Evolutionary conservation across 2,113 vertebrate species (phyloP).

Genomic region (Benthochromis sp.): DNA sequence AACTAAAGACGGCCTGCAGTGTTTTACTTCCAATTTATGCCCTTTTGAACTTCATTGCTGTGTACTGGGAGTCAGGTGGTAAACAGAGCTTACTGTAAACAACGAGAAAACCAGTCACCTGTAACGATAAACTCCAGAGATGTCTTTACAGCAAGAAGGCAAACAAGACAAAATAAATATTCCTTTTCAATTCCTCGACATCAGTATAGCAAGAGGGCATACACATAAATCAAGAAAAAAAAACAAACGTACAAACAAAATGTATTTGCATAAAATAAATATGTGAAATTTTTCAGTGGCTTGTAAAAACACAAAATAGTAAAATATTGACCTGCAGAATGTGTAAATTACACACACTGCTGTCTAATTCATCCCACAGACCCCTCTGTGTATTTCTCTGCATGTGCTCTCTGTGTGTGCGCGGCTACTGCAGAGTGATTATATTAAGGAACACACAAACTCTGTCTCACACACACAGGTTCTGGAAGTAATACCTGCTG

Average conservation of each 20-base stretch:
- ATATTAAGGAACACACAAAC: neutral
- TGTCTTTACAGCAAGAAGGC: neutral
- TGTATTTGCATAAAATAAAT: conserved; percentile 3
- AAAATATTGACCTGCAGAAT: conserved; percentile 32
- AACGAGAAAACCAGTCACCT: conserved; percentile 8
- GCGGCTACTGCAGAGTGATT: neutral
- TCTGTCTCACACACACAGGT: neutral
- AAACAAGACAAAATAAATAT: neutral
- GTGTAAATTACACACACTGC: neutral
- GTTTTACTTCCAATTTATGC: conserved; percentile 12
- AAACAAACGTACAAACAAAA: neutral
- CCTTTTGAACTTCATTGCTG: conserved; percentile 9
- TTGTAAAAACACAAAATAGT: conserved; percentile 1
- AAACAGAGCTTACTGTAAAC: conserved; percentile 8
- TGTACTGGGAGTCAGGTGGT: neutral
- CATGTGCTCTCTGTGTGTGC: conserved; percentile 9
- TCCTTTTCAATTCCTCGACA: neutral
- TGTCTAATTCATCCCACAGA: conserved; percentile 11
- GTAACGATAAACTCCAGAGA: conserved; percentile 1
- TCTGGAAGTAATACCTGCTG: neutral
- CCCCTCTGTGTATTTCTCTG: conserved; percentile 8
- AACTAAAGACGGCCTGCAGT: neutral
- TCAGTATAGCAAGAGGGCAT: neutral
- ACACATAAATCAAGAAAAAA: neutral
- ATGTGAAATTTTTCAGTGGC: neutral